A percentile compares a stretch with the other conserved stretches of the same genome.
Conservation (phyloP, 2,888 invertebrate genomes). For the Dendrolimus pini region DNA sequence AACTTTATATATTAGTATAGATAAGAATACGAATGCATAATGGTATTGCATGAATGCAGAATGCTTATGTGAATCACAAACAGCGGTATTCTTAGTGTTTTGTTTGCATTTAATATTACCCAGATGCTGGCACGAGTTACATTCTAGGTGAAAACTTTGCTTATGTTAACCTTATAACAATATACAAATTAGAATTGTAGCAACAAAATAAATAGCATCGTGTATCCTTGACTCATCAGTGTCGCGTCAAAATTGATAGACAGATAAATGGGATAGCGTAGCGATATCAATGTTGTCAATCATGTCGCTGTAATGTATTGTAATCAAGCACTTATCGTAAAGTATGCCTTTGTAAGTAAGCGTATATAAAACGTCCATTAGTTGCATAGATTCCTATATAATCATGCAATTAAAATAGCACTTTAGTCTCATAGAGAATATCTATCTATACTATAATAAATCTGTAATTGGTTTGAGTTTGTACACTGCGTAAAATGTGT, state of each 20-base stretch:
- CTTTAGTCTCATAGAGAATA: neutral
- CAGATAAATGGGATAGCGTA: slow-evolving; percentile 41
- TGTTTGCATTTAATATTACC: neutral
- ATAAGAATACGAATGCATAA: neutral
- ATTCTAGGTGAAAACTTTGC: slow-evolving; percentile 1
- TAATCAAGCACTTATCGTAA: slow-evolving; percentile 34
- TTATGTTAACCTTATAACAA: slow-evolving; percentile 14
- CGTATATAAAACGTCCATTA: slow-evolving; percentile 4
- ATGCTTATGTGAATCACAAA: neutral
- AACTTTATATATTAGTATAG: neutral
- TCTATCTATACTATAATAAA: neutral
- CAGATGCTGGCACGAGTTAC: neutral
- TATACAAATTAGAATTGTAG: slow-evolving; percentile 1
- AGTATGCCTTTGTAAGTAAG: slow-evolving; percentile 25
- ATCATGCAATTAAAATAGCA: neutral
- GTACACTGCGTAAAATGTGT: too few species aligned
- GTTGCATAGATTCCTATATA: neutral
- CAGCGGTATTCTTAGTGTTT: slow-evolving; percentile 3
- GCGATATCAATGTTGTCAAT: slow-evolving; percentile 46
- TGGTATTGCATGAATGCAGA: neutral
- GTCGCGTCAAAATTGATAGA: slow-evolving; percentile 25
- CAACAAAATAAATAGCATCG: neutral
- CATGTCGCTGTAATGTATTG: slow-evolving; percentile 37
- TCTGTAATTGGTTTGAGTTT: too few species aligned
- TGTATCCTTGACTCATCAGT: slow-evolving; percentile 7